Base-by-base conservation (phyloP, 2,888 invertebrate genomes). In the Cryptocheilus praepositus region DNA sequence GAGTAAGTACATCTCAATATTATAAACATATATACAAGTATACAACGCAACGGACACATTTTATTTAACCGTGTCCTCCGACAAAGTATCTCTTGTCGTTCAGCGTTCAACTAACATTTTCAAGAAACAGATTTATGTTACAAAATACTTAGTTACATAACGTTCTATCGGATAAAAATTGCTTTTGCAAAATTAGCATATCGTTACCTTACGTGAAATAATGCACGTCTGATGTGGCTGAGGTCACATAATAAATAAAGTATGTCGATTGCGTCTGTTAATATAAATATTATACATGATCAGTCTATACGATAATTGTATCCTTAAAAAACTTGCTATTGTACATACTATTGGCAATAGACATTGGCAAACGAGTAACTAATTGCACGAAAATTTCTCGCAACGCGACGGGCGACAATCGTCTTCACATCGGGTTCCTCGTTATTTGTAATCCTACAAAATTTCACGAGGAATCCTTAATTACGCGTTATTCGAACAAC, bases 241-340 rank as follows among this genome's bases (percentile, higher is more conserved):
- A 15, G 57, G 25, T 19, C 19, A 44, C 16, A 13, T 52, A 54
- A 63, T 45, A 64, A 72, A 67, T 72, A 61, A 64, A 59, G 64
- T 67, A 71, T 52, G 61, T 71, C 67, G n/a, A 61, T 67, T 53
- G 64, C 66, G 46, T 22, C 65, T 28, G 64, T 55, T 59, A 58
- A 64, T 19, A 58, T 57, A 55, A 66, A 55, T 59, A 67, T 64
- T 72, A 67, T 72, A 71, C 67, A 73, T 56, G 53, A 25, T 72
- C 67, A 64, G 59, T 71, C 67, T 71, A 61, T 63, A 67, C 63
- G 45, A 58, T 49, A 57, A 45, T 54, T 44, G 28, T 53, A 56
- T 52, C 28, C 51, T 45, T 63, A 63, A 21, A 61, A 46, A 53
- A 53, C 36, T 45, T 61, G 60, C 53, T 57, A 54, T 62, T 53